Conservation (phyloP, 2,797 vertebrate genomes). For the Tenualosa thibaudeaui region DNA sequence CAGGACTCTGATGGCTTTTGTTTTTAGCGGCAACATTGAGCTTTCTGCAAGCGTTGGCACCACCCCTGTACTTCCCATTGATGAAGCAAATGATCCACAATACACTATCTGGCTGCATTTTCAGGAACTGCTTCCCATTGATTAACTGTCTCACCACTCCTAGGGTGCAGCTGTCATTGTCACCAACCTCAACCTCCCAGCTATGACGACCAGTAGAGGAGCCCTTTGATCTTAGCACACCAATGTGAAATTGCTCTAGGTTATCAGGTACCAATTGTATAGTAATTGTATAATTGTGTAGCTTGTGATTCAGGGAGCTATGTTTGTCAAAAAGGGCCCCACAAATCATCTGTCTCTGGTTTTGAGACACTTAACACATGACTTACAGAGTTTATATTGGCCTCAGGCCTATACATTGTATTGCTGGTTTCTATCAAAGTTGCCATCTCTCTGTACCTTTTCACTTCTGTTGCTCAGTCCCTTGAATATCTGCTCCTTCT, state of each 20-base stretch:
- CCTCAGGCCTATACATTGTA: not conserved
- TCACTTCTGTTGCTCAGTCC: slow-evolving; percentile 5
- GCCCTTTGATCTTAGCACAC: slow-evolving; percentile 39
- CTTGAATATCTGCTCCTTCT: not conserved
- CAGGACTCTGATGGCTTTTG: slow-evolving; percentile 26
- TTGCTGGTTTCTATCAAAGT: slow-evolving; percentile 29
- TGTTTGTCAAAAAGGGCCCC: not conserved
- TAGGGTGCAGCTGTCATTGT: slow-evolving; percentile 40
- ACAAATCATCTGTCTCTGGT: not conserved
- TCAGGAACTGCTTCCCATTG: slow-evolving; percentile 29
- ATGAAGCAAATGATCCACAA: slow-evolving; percentile 37
- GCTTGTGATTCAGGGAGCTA: not conserved
- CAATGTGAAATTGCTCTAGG: slow-evolving; percentile 31
- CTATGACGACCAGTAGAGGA: slow-evolving; percentile 41
- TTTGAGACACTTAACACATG: not conserved
- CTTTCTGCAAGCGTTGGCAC: not conserved
- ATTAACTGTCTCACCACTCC: slow-evolving; percentile 37
- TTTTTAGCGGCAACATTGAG: not conserved
- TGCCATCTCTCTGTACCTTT: slow-evolving; percentile 21
- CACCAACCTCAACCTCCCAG: slow-evolving; percentile 48
- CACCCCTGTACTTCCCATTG: not conserved
- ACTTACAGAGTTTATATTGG: not conserved
- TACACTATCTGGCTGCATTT: slow-evolving; percentile 36
- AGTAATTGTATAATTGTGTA: too few species aligned
- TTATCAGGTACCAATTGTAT: not conserved